phyloP scores from a whole-genome alignment of 2,888 invertebrate species.

The Phymatocera aterrima region DNA sequence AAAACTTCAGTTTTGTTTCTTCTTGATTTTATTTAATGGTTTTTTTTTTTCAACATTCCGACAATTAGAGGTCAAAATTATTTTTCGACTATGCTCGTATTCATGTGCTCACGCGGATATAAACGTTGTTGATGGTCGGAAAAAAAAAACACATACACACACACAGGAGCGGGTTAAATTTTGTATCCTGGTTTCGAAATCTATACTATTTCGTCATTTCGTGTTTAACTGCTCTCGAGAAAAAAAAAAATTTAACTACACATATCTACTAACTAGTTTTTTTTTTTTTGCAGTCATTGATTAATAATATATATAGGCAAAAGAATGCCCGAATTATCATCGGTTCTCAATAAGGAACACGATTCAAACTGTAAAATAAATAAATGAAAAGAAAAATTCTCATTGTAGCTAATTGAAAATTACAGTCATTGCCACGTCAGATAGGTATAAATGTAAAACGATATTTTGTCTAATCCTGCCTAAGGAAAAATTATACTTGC shows the following conservation, averaged over 20 bases:
- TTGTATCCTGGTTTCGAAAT: constrained; percentile 14
- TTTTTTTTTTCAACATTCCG: too few species aligned
- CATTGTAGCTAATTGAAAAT: constrained; percentile 11
- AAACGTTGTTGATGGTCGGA: too few species aligned
- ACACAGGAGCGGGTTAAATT: neutral
- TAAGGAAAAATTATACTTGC: constrained; percentile 26
- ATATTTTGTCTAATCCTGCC: neutral
- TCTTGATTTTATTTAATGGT: too few species aligned
- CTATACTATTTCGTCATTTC: constrained; percentile 23
- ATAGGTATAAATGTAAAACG: neutral
- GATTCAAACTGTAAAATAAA: too few species aligned
- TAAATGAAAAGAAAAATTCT: neutral
- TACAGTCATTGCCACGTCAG: constrained; percentile 12
- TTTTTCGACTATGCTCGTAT: too few species aligned
- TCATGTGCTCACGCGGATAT: too few species aligned
- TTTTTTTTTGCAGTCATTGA: neutral
- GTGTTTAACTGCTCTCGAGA: neutral
- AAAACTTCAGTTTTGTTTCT: too few species aligned
- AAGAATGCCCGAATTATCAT: neutral
- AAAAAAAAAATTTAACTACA: constrained; percentile 8
- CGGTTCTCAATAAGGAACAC: neutral
- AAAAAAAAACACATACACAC: neutral
- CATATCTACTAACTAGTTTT: too few species aligned
- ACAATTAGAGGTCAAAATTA: too few species aligned
- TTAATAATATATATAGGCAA: neutral